phyloP scores from a whole-genome alignment of 2,113 vertebrate genomes.

The Phoenicopterus ruber region DNA sequence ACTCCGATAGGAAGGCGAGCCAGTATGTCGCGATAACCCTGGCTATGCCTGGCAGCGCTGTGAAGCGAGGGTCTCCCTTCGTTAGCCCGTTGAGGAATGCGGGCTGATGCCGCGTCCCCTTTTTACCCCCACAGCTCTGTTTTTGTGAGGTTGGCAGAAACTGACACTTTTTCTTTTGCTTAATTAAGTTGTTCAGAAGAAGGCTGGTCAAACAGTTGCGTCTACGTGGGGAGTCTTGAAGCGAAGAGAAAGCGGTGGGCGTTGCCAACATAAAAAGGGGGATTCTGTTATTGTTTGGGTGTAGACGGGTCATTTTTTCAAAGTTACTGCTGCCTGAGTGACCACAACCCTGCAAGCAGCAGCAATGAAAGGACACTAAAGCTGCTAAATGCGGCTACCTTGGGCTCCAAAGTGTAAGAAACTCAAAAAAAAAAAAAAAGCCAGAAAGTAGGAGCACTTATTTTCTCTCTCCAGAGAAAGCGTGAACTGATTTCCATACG shows the following conservation, averaged over 20 bases:
- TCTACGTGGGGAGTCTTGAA: constrained; percentile 83
- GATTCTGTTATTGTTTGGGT: constrained; percentile 88
- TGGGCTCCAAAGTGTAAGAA: constrained; percentile 57
- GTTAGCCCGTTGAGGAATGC: constrained; percentile 74
- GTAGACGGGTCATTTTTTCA: constrained; percentile 88
- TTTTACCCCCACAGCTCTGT: constrained; percentile 74
- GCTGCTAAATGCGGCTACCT: constrained; percentile 74
- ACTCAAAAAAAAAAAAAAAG: background rate
- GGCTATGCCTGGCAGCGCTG: constrained; percentile 50
- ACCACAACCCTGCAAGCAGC: constrained; percentile 69
- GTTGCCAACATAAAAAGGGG: constrained; percentile 86
- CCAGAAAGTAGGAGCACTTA: background rate
- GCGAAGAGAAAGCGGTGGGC: constrained; percentile 81
- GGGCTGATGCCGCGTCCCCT: constrained; percentile 71
- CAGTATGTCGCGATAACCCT: constrained; percentile 33
- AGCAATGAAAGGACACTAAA: constrained; percentile 74
- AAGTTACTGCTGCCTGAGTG: constrained; percentile 85
- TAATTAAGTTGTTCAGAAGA: constrained; percentile 87
- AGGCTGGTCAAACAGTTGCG: constrained; percentile 84
- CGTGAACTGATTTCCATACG: constrained; percentile 12
- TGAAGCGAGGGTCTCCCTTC: constrained; percentile 54
- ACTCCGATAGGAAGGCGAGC: background rate
- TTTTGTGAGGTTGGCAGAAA: constrained; percentile 82
- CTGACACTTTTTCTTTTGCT: constrained; percentile 86
- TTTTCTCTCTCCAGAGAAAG: constrained; percentile 18